These are phyloP conservation scores for Mus caroli DNA, from an alignment of 2,797 vertebrate genomes.

Conservation along the genomic window DNA sequence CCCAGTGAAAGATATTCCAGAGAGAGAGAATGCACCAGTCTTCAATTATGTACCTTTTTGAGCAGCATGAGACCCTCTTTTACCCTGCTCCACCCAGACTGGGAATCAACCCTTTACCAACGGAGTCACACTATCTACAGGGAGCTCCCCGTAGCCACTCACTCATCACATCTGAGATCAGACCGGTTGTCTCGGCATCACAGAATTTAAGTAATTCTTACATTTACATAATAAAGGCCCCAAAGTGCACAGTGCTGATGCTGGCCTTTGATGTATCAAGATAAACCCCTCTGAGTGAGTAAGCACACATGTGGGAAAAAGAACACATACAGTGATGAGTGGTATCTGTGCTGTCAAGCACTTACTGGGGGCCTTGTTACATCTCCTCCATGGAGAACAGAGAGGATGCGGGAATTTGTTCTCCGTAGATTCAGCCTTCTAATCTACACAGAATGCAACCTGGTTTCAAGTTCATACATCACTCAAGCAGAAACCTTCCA, in stretches of 20 bases:
- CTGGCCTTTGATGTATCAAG: background rate
- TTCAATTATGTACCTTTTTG: background rate
- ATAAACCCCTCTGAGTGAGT: background rate
- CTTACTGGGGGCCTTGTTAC: background rate
- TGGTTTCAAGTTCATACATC: background rate
- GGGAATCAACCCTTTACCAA: background rate
- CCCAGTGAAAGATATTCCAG: background rate
- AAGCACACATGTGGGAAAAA: background rate
- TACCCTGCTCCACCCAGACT: background rate
- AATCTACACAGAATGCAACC: conserved; percentile 4
- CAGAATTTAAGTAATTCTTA: background rate
- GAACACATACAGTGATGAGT: background rate
- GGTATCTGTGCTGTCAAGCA: background rate
- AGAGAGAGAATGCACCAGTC: background rate
- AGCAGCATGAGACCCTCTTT: background rate
- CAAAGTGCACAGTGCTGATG: background rate
- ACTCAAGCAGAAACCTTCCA: background rate
- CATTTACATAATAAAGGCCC: background rate
- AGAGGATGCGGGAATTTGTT: background rate
- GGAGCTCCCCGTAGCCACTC: background rate
- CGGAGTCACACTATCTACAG: background rate
- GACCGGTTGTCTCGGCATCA: too few relatives aligned
- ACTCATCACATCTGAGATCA: background rate
- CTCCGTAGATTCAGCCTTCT: background rate
- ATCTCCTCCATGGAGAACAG: background rate